Base-by-base conservation (phyloP, 2,113 vertebrate species). In the Sylvia atricapilla region DNA sequence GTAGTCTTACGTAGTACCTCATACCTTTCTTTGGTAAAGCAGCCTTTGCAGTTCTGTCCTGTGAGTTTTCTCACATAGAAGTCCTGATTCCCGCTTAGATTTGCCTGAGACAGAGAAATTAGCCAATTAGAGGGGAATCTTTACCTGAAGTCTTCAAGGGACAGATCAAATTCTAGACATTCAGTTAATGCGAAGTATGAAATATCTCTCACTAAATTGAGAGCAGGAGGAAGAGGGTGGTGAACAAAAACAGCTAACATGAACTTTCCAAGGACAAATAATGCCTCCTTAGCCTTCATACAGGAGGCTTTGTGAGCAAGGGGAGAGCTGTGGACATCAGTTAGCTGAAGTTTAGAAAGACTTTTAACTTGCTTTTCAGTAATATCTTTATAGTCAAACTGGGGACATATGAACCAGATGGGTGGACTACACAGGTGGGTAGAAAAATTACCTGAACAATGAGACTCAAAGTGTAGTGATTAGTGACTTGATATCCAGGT, bases 1-100 rank as follows among this genome's bases (percentile, higher is more conserved):
- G 10, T 15, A 52, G 39, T 22, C 1, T 46, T 22, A 59, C 0
- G 1, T 75, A 35, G 1, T 75, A 35, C 4, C 3, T 50, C 43
- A 14, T 46, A 21, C 1, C 2, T 62, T 39, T 21, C 17, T n/a
- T 10, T 43, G 15, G 8, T 49, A 66, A 86, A 86, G 27, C 4
- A 59, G 7, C 6, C 10, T 52, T 9, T 64, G 15, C 19, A 41
- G 30, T 24, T 4, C 0, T 52, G 25, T 30, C 4, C 41, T 12
- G 5, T 6, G 73, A 56, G 9, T 52, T 85, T 92, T 63, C 30
- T 83, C 5, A 68, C 15, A 56, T 4, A 35, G 30, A 64, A 67
- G 37, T 18, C 13, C 15, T 62, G 25, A 53, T 53, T 83, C 22
- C 7, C 25, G 3, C 17, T 62, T 81, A 46, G 17, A 58, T 58